Evolutionary conservation across 2,113 vertebrate species (phyloP).

Genomic region (Sylvietta virens): DNA sequence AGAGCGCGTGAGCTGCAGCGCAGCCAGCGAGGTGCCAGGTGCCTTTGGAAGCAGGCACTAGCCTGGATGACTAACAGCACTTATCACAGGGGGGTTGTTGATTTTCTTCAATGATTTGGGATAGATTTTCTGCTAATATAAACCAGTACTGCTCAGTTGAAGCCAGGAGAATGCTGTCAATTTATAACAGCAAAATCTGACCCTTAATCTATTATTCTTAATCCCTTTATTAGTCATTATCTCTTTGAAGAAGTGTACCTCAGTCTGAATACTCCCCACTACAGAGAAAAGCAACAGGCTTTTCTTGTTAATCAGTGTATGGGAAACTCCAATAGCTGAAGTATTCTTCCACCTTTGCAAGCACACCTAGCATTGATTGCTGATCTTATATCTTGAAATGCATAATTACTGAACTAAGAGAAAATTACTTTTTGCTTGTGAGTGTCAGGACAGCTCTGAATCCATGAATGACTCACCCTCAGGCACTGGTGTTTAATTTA

Average conservation of each 20-base stretch:
- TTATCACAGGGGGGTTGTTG: not conserved
- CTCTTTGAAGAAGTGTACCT: not conserved
- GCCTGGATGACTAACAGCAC: not conserved
- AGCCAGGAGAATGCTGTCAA: not conserved
- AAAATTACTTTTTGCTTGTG: slow-evolving; percentile 55
- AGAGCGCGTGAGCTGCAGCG: not conserved
- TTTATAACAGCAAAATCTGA: not conserved
- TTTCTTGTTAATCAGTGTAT: not conserved
- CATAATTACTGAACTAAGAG: slow-evolving; percentile 29
- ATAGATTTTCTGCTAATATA: not conserved
- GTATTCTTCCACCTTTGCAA: slow-evolving; percentile 10
- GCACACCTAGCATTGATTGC: not conserved
- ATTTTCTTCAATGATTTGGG: not conserved
- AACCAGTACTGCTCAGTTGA: not conserved
- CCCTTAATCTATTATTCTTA: not conserved
- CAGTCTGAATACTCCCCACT: not conserved
- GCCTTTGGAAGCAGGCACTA: not conserved
- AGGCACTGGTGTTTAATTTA: slow-evolving; percentile 61
- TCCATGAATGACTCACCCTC: slow-evolving; percentile 46
- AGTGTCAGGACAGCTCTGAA: slow-evolving; percentile 34
- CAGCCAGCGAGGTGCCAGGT: slow-evolving; percentile 14
- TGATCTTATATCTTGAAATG: slow-evolving; percentile 24
- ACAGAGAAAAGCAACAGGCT: not conserved
- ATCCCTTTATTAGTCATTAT: not conserved
- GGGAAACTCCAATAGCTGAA: not conserved